These are phyloP conservation scores for Drosophila miranda DNA, from an alignment of 1,140 invertebrate genomes.

Conservation along the genomic window DNA sequence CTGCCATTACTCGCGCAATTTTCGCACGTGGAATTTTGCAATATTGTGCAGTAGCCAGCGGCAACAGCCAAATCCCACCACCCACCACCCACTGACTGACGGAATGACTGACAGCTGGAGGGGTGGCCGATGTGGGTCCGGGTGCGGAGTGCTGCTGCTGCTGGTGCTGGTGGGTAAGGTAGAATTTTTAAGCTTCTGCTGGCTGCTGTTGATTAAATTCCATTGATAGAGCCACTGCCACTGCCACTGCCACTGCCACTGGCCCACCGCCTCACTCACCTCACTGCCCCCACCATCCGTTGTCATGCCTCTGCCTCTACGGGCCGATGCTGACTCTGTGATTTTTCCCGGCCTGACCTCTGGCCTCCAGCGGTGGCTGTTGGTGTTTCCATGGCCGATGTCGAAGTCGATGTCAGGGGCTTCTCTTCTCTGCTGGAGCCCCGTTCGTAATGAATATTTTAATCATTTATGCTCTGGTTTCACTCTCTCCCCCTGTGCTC, in stretches of 20 bases:
- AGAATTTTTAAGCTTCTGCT: constrained; percentile 21
- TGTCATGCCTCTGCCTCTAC: constrained; percentile 48
- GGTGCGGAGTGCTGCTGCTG: not conserved
- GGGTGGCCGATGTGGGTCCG: not conserved
- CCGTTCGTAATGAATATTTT: constrained; percentile 66
- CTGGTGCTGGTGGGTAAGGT: not conserved
- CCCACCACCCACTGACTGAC: not conserved
- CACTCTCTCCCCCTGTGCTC: constrained; percentile 3
- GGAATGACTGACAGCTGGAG: constrained; percentile 22
- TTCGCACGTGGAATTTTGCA: constrained; percentile 79
- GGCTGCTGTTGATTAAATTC: constrained; percentile 74
- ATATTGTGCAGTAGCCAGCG: constrained; percentile 52
- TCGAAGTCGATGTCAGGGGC: constrained; percentile 42
- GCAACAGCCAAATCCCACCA: constrained; percentile 10
- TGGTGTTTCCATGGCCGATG: constrained; percentile 35
- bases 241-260: no score
- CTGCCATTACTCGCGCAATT: constrained; percentile 72
- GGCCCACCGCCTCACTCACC: no score
- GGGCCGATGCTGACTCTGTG: constrained; percentile 42
- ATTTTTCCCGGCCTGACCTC: constrained; percentile 72
- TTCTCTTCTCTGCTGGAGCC: not conserved
- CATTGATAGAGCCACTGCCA: constrained; percentile 53
- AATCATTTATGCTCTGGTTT: constrained; percentile 60
- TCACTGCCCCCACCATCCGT: constrained; percentile 7
- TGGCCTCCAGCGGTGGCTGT: constrained; percentile 18